phyloP scores from a whole-genome alignment of 2,797 vertebrate genomes.

The Morus bassanus region DNA sequence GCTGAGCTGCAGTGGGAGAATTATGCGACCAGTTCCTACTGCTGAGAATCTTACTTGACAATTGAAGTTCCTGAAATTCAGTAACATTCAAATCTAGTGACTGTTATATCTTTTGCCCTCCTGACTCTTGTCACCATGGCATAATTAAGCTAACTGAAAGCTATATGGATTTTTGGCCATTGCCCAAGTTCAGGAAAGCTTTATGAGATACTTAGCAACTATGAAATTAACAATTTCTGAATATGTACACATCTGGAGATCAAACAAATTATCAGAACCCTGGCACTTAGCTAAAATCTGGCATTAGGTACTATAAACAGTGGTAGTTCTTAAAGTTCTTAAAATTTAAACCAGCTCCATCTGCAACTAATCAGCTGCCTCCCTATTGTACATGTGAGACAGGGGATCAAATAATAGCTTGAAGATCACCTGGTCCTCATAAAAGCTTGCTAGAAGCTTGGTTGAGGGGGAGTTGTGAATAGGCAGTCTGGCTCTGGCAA shows the following conservation, averaged over 20 bases:
- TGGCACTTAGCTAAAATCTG: background rate
- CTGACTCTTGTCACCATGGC: background rate
- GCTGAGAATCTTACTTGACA: background rate
- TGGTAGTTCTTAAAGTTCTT: background rate
- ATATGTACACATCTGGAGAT: background rate
- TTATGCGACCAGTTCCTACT: background rate
- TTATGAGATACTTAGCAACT: background rate
- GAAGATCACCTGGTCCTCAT: constrained; percentile 29
- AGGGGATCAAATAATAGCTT: background rate
- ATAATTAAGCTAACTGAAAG: background rate
- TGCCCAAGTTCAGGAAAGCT: background rate
- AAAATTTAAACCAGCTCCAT: background rate
- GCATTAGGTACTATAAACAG: background rate
- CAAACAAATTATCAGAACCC: background rate
- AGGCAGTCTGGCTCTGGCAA: background rate
- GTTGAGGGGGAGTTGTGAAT: background rate
- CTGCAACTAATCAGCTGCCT: constrained; percentile 16
- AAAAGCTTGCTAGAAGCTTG: background rate
- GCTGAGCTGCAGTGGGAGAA: background rate
- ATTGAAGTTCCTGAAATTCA: background rate
- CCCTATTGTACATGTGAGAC: background rate
- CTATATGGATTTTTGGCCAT: background rate
- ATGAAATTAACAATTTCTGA: background rate
- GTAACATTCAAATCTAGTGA: background rate
- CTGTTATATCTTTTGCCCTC: background rate